phyloP scores from a whole-genome alignment of 2,888 invertebrate genomes.

The Harpagoxenus sublaevis region DNA sequence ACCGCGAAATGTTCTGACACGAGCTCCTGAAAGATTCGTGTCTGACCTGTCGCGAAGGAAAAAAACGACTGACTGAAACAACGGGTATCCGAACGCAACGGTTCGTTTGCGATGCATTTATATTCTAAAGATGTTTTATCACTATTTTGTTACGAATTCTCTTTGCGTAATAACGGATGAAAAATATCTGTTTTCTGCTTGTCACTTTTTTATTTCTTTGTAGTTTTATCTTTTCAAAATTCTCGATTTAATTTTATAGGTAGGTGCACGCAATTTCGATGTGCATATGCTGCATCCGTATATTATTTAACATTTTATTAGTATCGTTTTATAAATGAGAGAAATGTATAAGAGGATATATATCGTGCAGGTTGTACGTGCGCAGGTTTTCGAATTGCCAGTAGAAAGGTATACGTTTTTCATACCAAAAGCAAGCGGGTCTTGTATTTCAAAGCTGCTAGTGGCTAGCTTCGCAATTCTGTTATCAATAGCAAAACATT shows the following conservation, averaged over 20 bases:
- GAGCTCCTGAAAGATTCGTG: constrained; percentile 44
- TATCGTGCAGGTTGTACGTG: constrained; percentile 12
- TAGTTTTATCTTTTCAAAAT: background rate
- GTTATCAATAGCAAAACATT: constrained; percentile 31
- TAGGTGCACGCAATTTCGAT: background rate
- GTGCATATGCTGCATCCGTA: background rate
- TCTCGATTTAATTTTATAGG: background rate
- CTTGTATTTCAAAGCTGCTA: constrained; percentile 40
- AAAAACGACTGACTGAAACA: background rate
- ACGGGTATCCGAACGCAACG: background rate
- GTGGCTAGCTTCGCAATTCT: constrained; percentile 26
- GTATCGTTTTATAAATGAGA: background rate
- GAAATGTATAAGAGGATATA: background rate
- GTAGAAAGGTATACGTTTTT: background rate
- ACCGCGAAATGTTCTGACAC: constrained; percentile 35
- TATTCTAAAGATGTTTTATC: background rate
- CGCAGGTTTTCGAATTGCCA: background rate
- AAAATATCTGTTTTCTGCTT: background rate
- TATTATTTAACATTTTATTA: constrained; percentile 12
- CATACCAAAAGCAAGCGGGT: background rate
- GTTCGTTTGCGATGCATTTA: background rate
- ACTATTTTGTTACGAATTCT: background rate
- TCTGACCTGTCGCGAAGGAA: constrained; percentile 2
- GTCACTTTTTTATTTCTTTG: background rate
- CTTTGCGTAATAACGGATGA: background rate